Base-by-base conservation (phyloP, 2,113 vertebrate genomes). In the Sigmodon hispidus region DNA sequence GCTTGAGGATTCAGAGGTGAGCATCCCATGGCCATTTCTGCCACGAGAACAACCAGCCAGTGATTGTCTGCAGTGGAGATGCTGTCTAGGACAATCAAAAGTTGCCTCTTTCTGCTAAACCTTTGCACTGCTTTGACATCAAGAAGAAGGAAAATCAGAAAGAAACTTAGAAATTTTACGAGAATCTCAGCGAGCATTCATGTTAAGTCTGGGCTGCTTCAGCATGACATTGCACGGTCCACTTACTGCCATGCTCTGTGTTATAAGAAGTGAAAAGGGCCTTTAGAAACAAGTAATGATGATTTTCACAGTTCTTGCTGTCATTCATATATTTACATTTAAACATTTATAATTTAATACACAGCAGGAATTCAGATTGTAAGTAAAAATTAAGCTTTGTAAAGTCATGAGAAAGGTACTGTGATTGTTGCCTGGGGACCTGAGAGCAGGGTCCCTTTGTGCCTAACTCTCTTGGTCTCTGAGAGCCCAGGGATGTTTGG, bases 171-270 rank as follows among this genome's bases (percentile, higher is more conserved):
- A 17, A 3, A 11, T 63, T 85, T 87, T 65, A 10, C 10, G 3
- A 11, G 63, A 48, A 34, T 63, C 69, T 55, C 63, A 43, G 13
- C 22, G 26, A 86, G 22, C 13, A 11, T 22, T 36, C 65, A 31
- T 13, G 15, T 22, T 10, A 48, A 45, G 40, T 19, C 19, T 95
- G 55, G 36, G 52, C 36, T 72, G 29, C 10, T 36, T 63, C 43
- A 31, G 8, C 9, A 0, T 9, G 26, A 3, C 4, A 31, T 79
- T 9, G 34, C 11, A 0, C 0, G 11, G 15, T 45, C 61, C 4
- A 29, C 45, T 57, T 40, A 13, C 4, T 43, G 40, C 34, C 43
- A 19, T 36, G 43, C 19, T 87, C 15, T 81, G 1, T 70, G 43
- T 80, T 55, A 40, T 34, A 43, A 6, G 63, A 52, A 55, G 34